phyloP scores from a whole-genome alignment of 2,113 vertebrate species.

The Sylvilagus bachmani region DNA sequence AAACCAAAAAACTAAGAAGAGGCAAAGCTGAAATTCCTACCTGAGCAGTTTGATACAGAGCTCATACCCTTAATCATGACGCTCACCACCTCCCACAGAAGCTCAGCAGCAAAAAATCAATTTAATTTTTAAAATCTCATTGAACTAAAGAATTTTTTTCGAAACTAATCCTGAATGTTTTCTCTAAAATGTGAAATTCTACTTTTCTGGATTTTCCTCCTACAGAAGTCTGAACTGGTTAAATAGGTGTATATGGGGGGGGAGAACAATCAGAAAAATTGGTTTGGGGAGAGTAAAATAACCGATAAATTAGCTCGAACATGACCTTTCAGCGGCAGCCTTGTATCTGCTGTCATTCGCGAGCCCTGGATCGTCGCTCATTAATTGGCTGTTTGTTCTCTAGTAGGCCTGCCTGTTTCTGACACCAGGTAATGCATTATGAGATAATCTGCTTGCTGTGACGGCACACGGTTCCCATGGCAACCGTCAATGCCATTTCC shows the following conservation, averaged over 20 bases:
- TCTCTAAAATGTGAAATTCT: conserved; percentile 43
- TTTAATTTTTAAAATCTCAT: not conserved
- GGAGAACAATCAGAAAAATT: conserved; percentile 68
- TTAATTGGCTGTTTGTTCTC: conserved; percentile 81
- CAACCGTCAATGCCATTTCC: conserved; percentile 75
- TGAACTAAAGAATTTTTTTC: not conserved
- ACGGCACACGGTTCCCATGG: conserved; percentile 78
- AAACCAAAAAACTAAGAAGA: not conserved
- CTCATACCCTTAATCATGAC: not conserved
- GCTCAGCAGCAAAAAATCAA: not conserved
- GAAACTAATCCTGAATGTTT: conserved; percentile 14
- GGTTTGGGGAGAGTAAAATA: conserved; percentile 50
- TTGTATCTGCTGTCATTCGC: conserved; percentile 49
- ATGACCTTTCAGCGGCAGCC: conserved; percentile 55
- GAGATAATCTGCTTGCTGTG: conserved; percentile 82
- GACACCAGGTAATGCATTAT: conserved; percentile 76
- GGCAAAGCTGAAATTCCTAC: not conserved
- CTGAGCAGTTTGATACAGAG: not conserved
- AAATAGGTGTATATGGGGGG: conserved; percentile 32
- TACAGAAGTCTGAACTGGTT: conserved; percentile 8
- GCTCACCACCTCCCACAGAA: not conserved
- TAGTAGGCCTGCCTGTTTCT: conserved; percentile 53
- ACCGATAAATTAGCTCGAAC: conserved; percentile 75
- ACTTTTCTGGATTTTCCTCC: conserved; percentile 41
- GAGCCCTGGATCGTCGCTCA: conserved; percentile 21